phyloP scores from a whole-genome alignment of 2,797 vertebrate species.

The Squalus acanthias region DNA sequence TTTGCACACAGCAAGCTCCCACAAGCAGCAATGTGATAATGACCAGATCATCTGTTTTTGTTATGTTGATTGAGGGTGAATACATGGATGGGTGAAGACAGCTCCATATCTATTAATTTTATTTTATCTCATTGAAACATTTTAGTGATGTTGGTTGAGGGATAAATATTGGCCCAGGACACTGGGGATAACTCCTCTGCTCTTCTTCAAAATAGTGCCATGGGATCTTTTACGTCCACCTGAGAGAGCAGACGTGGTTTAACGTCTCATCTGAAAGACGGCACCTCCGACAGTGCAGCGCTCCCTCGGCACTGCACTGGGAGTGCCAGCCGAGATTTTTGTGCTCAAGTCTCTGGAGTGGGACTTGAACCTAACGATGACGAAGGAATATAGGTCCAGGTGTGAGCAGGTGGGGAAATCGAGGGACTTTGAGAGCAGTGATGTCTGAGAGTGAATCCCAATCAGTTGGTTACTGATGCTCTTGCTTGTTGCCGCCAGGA shows the following conservation, averaged over 20 bases:
- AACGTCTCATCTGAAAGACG: too few species aligned
- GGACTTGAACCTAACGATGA: not conserved
- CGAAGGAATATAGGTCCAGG: not conserved
- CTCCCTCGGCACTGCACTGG: not conserved
- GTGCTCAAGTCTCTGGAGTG: not conserved
- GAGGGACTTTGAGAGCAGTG: not conserved
- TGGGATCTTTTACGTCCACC: not conserved
- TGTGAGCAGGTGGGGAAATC: not conserved
- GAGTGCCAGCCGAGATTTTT: too few species aligned
- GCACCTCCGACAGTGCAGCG: not conserved
- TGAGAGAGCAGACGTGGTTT: not conserved
- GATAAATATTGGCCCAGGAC: too few species aligned
- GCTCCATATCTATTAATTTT: too few species aligned
- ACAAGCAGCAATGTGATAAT: not conserved
- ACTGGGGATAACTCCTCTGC: too few species aligned
- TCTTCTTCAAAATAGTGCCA: not conserved
- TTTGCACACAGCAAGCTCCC: not conserved
- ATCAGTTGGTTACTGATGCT: not conserved
- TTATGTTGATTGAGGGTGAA: not conserved
- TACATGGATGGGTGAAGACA: too few species aligned
- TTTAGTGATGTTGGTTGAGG: too few species aligned
- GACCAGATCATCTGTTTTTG: not conserved
- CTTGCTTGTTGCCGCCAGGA: conserved; percentile 5
- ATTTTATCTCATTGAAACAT: too few species aligned
- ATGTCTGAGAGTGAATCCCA: not conserved